Conservation (phyloP, 37 sponge, comb jelly and placozoan genomes). For the Ianthella basta region DNA sequence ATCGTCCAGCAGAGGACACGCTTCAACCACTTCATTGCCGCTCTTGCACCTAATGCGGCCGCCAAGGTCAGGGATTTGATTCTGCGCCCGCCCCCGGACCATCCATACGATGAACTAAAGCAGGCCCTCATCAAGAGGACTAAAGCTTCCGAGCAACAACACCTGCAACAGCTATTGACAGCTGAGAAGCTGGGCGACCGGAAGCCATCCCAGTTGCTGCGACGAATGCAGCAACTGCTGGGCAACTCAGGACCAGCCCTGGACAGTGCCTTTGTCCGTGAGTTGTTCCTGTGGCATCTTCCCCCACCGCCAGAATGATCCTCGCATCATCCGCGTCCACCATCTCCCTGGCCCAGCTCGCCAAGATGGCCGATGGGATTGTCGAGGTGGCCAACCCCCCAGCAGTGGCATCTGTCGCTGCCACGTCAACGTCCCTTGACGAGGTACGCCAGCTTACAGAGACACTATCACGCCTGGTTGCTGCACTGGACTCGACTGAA, state of each 20-base stretch:
- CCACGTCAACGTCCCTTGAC: too few species aligned
- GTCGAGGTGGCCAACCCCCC: conserved; percentile 40
- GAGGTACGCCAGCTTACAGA: too few species aligned
- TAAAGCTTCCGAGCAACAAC: conserved; percentile 35
- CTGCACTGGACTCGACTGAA: too few species aligned
- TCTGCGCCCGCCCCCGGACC: conserved; percentile 20
- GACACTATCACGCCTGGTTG: too few species aligned
- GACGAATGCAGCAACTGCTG: conserved; percentile 41
- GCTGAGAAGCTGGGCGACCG: conserved; percentile 39
- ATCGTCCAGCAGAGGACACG: too few species aligned
- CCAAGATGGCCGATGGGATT: conserved; percentile 49
- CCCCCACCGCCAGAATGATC: conserved; percentile 48
- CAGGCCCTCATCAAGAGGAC: conserved; percentile 35
- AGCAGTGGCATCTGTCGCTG: background rate
- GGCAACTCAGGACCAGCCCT: background rate
- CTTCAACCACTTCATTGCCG: too few species aligned
- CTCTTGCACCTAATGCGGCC: conserved; percentile 50
- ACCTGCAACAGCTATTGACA: conserved; percentile 18
- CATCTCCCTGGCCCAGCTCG: conserved; percentile 30
- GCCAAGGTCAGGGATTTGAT: conserved; percentile 59
- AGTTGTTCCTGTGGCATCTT: conserved; percentile 42
- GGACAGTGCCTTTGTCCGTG: background rate
- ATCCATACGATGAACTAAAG: conserved; percentile 17
- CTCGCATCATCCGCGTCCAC: conserved; percentile 40
- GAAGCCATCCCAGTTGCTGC: conserved; percentile 43